These are phyloP conservation scores for Brachypteracias leptosomus DNA, from an alignment of 2,113 vertebrate species.

Conservation along the genomic window DNA sequence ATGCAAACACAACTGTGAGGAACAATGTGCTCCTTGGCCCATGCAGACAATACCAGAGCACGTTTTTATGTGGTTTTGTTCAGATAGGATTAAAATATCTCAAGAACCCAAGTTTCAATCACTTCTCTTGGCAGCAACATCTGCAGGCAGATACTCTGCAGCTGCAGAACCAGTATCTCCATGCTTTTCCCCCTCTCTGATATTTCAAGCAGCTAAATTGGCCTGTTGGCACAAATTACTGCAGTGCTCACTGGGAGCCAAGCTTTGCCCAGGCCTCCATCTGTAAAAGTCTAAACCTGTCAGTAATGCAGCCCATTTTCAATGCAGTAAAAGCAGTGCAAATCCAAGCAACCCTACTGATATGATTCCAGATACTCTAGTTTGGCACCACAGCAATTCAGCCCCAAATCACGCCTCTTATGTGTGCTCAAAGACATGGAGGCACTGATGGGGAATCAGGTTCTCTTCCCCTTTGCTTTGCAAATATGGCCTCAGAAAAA, in stretches of 20 bases:
- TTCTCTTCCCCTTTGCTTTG: not conserved
- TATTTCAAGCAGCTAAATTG: slow-evolving; percentile 25
- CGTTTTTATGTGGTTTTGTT: slow-evolving; percentile 44
- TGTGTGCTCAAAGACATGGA: not conserved
- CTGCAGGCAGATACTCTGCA: slow-evolving; percentile 1
- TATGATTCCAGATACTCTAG: not conserved
- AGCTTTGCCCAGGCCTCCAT: not conserved
- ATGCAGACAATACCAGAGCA: slow-evolving; percentile 23
- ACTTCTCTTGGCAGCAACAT: slow-evolving; percentile 36
- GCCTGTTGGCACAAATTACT: slow-evolving; percentile 2
- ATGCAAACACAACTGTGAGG: slow-evolving; percentile 31
- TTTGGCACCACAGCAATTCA: not conserved
- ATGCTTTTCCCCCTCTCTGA: not conserved
- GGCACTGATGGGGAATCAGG: not conserved
- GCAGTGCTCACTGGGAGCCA: not conserved
- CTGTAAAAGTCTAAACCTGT: slow-evolving; percentile 16
- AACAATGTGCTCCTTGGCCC: slow-evolving; percentile 50
- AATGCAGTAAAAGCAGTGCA: not conserved
- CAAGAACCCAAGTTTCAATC: not conserved
- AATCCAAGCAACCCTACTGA: not conserved
- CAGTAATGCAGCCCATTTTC: not conserved
- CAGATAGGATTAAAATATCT: slow-evolving; percentile 60
- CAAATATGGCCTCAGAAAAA: not conserved
- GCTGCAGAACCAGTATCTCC: slow-evolving; percentile 38
- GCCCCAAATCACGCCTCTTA: not conserved